Conservation (phyloP, 2,888 invertebrate species). For the Tinea semifulvella region DNA sequence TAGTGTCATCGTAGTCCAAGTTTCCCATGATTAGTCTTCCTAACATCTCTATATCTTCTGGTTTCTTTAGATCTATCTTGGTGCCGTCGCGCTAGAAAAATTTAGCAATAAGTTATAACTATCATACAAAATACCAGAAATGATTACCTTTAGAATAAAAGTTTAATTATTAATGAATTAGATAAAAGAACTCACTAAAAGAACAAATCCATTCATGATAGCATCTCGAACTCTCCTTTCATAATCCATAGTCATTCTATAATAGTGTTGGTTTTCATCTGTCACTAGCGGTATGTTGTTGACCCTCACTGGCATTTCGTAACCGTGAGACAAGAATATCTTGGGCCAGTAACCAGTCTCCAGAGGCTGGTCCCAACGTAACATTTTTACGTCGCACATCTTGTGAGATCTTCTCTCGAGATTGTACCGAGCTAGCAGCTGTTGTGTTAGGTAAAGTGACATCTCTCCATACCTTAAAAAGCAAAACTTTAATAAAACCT, state of each 20-base stretch:
- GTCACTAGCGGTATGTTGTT: slow-evolving; percentile 35
- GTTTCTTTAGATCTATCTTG: slow-evolving; percentile 68
- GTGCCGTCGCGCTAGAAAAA: slow-evolving; percentile 61
- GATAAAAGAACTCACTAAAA: slow-evolving; percentile 35
- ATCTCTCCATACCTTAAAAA: slow-evolving; percentile 47
- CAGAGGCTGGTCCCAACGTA: slow-evolving; percentile 50
- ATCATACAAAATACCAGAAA: background rate
- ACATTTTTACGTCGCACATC: slow-evolving; percentile 55
- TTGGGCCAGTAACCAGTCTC: slow-evolving; percentile 68
- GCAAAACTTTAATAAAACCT: background rate
- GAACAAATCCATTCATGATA: slow-evolving; percentile 42
- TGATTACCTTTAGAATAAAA: background rate
- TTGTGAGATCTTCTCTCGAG: slow-evolving; percentile 57
- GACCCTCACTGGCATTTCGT: slow-evolving; percentile 63
- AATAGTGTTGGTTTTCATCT: slow-evolving; percentile 21
- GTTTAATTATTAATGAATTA: background rate
- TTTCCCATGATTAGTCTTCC: slow-evolving; percentile 74
- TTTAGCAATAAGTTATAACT: too few species aligned
- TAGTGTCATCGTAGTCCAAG: slow-evolving; percentile 66
- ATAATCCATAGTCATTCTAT: slow-evolving; percentile 36
- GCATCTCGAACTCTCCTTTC: slow-evolving; percentile 64
- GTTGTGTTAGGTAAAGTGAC: slow-evolving; percentile 69
- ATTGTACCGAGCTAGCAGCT: slow-evolving; percentile 68
- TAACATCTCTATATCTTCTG: slow-evolving; percentile 72
- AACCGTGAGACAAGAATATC: slow-evolving; percentile 63